Percentiles rank a stretch among this genome's conserved stretches.
These are phyloP conservation scores for Anguilla rostrata DNA, from an alignment of 2,113 vertebrate genomes.

Conservation along the genomic window DNA sequence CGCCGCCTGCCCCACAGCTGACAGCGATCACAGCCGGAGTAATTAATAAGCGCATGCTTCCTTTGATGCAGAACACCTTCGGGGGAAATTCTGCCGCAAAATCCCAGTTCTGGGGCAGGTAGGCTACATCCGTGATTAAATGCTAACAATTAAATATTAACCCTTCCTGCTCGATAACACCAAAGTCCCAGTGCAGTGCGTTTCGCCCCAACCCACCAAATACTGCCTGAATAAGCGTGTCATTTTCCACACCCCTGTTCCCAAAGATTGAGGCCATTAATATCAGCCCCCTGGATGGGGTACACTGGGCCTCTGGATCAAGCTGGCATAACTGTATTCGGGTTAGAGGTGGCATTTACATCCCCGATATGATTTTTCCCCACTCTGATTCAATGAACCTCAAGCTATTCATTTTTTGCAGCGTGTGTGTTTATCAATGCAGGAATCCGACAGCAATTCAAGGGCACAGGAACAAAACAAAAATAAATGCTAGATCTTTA, in stretches of 20 bases:
- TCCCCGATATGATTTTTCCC: too few species aligned
- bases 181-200: not conserved
- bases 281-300: not conserved
- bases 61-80: slow-evolving; percentile 41
- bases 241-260: not conserved
- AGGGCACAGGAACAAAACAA: not conserved
- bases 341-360: not conserved
- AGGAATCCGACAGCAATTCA: not conserved
- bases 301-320: not conserved
- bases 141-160: slow-evolving; percentile 29
- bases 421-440: too few species aligned
- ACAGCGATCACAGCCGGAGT: slow-evolving; percentile 66
- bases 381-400: too few species aligned
- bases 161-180: not conserved
- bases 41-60: slow-evolving; percentile 57
- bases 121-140: slow-evolving; percentile 39
- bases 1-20: slow-evolving; percentile 55
- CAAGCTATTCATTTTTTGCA: too few species aligned
- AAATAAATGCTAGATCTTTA: not conserved
- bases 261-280: not conserved
- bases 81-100: slow-evolving; percentile 34
- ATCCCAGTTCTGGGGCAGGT: slow-evolving; percentile 34
- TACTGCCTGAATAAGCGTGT: not conserved
- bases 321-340: not conserved
- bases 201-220: not conserved